Evolutionary conservation across 1,140 invertebrate species (phyloP).

Genomic region (Procambarus virginalis): DNA sequence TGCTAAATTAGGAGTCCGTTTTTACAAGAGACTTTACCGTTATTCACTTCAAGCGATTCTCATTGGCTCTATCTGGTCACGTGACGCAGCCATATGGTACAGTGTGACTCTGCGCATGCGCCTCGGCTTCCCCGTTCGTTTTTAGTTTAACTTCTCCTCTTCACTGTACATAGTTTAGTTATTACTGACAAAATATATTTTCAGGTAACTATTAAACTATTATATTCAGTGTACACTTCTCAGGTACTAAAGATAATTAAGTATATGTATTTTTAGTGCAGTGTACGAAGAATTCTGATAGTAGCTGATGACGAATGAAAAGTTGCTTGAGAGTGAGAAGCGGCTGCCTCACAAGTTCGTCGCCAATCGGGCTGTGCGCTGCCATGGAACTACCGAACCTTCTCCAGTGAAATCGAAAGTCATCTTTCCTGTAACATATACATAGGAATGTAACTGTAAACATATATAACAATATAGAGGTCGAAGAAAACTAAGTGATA

Average conservation of each 20-base stretch:
- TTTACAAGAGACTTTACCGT: slow-evolving; percentile 51
- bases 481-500: background rate
- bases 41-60: slow-evolving; percentile 31
- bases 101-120: slow-evolving; percentile 63
- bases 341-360: slow-evolving; percentile 15
- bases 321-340: background rate
- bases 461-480: background rate
- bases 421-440: background rate
- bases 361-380: slow-evolving; percentile 18
- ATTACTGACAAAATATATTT: background rate
- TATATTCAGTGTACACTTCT: background rate
- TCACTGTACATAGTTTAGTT: background rate
- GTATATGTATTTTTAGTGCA: background rate
- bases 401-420: slow-evolving; percentile 54
- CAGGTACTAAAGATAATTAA: too few relatives aligned
- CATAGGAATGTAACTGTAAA: background rate
- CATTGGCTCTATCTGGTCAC: slow-evolving; percentile 49
- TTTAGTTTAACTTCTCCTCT: background rate
- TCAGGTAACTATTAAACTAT: background rate
- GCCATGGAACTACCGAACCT: slow-evolving; percentile 18
- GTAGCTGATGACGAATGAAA: background rate
- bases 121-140: background rate
- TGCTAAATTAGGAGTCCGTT: slow-evolving; percentile 24
- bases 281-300: slow-evolving; percentile 7
- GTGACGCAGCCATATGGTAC: slow-evolving; percentile 56